Percentiles rank a stretch among this genome's conserved stretches.
Evolutionary conservation across 1,140 invertebrate genomes (phyloP).

Genomic region (Melitaea cinxia): DNA sequence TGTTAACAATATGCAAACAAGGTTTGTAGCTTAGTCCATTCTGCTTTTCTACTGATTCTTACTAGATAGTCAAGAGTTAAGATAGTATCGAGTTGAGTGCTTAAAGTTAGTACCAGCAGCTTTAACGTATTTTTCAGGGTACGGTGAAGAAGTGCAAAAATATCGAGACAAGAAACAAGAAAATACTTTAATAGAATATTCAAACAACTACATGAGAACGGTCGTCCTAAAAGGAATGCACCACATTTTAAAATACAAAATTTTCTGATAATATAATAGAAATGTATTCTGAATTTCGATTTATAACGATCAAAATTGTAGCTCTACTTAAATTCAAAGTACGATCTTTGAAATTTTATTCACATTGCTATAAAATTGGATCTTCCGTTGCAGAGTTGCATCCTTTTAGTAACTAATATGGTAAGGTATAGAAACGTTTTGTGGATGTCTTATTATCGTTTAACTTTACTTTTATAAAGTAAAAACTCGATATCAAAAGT

Average conservation of each 20-base stretch:
- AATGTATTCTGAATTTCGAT: neutral
- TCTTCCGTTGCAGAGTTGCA: neutral
- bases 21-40: no score
- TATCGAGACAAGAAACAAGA: no score
- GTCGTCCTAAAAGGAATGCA: no score
- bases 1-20: no score
- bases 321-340: neutral
- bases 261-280: neutral
- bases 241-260: no score
- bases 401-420: neutral
- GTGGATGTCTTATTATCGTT: neutral
- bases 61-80: no score
- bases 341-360: conserved; percentile 1
- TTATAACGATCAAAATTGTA: neutral
- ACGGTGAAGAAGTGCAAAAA: no score
- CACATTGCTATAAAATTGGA: neutral
- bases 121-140: no score
- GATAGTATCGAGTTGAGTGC: no score
- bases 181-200: neutral
- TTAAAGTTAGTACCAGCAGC: no score
- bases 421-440: neutral
- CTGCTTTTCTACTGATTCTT: no score
- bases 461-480: neutral
- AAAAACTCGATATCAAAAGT: neutral
- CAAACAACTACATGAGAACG: no score